Evolutionary conservation across 2,113 vertebrate species (phyloP), one percentile per base, ranked within the genome.

Genomic region (Hassar affinis): DNA sequence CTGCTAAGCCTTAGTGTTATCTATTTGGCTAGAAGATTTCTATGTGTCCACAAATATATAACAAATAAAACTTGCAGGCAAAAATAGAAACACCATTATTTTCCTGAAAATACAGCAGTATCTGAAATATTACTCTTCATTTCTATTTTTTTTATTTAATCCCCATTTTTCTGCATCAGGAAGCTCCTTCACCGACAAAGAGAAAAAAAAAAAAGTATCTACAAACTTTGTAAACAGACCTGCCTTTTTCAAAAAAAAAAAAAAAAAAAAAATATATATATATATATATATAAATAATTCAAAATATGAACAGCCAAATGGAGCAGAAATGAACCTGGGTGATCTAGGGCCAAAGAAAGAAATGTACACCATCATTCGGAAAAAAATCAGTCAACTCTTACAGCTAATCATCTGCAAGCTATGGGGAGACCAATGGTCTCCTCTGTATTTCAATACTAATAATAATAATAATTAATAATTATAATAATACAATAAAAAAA

Each of bases 211-310:
- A 97, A 95, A 95, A 99, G 96, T 99, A 99, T 98, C 97, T 99
- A 99, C 97, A 99, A 98, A 98, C 97, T 97, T 98, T 99, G 98
- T 99, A 99, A 99, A 99, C 98, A 99, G 97, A 99, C 97, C 97
- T 97, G 97, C 95, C 95, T 80, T 66, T 49, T 78, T 47, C 94
- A 45, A 80, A 68, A 75, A 52, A 75, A 52, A 30, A 74, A 30
- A n/a, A 72, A 72, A 2, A 4, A 74, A 75, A 33, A 22, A 69
- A 47, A 95, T 96, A 98, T 98, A 98, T 99, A 99, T 98, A 98
- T n/a, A n/a, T n/a, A n/a, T n/a, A n/a, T n/a, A n/a, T 96, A 98
- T 98, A 98, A 99, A 99, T 98, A 98, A 97, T 96, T 96, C 95
- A 96, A 97, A 97, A 98, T 98, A 98, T 98, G 96, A 98, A 98